phyloP scores from a whole-genome alignment of 2,888 invertebrate species.

The Drosophila anomelani region DNA sequence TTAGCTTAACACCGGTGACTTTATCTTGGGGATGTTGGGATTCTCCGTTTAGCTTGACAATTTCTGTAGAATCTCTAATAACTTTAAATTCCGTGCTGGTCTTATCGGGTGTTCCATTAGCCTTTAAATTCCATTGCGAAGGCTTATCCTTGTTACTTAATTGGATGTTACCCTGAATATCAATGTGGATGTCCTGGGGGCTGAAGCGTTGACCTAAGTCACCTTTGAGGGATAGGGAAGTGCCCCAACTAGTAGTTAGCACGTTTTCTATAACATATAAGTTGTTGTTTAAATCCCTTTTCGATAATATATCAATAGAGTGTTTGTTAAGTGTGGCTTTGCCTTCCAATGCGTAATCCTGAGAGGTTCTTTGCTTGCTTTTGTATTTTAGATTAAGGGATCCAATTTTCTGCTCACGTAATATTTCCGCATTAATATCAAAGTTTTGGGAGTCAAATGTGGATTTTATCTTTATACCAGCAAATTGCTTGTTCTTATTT shows the following conservation, averaged over 20 bases:
- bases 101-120: conserved; percentile 81
- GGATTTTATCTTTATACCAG: conserved; percentile 85
- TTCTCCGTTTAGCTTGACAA: conserved; percentile 73
- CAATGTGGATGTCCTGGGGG: conserved; percentile 76
- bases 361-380: conserved; percentile 81
- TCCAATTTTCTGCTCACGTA: conserved; percentile 87
- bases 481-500: conserved; percentile 56
- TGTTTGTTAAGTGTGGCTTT: conserved; percentile 85
- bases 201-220: conserved; percentile 79
- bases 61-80: conserved; percentile 74
- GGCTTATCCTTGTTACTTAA: conserved; percentile 77
- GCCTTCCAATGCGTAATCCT: conserved; percentile 86
- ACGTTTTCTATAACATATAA: conserved; percentile 76
- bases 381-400: conserved; percentile 85
- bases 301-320: conserved; percentile 74
- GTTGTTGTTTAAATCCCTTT: conserved; percentile 82
- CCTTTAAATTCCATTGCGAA: conserved; percentile 73
- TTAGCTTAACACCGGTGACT: conserved; percentile 85
- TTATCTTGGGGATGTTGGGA: conserved; percentile 81
- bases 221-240: conserved; percentile 77
- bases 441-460: conserved; percentile 63
- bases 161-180: conserved; percentile 78
- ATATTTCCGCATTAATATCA: conserved; percentile 86
- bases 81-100: conserved; percentile 84
- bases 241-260: conserved; percentile 81